These are phyloP conservation scores for Coturnix japonica DNA, from an alignment of 2,113 vertebrate genomes.

Conservation along the genomic window DNA sequence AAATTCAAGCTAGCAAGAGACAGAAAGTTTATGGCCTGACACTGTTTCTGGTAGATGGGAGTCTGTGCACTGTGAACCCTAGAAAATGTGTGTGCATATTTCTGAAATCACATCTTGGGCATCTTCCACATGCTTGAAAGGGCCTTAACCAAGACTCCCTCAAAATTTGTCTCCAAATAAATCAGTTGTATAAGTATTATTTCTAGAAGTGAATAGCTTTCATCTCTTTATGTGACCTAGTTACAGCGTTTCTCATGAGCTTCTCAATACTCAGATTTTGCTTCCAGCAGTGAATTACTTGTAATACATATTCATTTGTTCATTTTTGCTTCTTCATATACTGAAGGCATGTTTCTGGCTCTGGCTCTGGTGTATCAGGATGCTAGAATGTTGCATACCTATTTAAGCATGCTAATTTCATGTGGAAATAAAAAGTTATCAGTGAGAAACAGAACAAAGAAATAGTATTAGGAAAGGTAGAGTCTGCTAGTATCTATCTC, in stretches of 20 bases:
- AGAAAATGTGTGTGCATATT: neutral
- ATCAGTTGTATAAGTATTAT: neutral
- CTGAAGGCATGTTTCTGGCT: neutral
- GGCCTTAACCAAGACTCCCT: neutral
- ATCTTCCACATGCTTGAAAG: neutral
- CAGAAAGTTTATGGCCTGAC: neutral
- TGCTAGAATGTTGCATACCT: accelerated
- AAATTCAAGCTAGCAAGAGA: neutral
- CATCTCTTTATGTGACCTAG: neutral
- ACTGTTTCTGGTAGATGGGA: neutral
- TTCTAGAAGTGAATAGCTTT: neutral
- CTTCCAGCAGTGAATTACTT: conserved; percentile 20
- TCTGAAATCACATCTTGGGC: conserved; percentile 27
- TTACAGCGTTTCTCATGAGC: conserved; percentile 4
- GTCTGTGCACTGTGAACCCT: neutral
- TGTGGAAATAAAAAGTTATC: neutral
- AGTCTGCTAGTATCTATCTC: neutral
- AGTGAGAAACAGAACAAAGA: neutral
- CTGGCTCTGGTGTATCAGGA: neutral
- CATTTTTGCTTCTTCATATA: neutral
- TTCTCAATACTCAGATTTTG: neutral
- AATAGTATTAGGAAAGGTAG: neutral
- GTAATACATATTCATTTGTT: neutral
- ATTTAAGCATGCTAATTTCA: neutral
- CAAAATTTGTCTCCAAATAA: neutral